phyloP scores from a whole-genome alignment of 2,888 invertebrate species.

The Polia nebulosa region DNA sequence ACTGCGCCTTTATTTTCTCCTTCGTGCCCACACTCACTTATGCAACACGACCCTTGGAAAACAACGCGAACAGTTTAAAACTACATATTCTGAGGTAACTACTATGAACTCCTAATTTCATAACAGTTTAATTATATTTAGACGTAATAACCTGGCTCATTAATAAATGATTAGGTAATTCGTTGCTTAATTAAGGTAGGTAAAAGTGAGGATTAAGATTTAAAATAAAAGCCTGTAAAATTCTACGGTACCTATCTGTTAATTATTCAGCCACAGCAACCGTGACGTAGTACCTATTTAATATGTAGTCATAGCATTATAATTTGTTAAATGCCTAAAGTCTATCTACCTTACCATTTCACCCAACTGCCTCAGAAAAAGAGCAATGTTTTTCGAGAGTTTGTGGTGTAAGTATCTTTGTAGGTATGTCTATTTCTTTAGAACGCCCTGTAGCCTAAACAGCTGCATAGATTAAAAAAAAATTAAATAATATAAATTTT shows the following conservation, averaged over 20 bases:
- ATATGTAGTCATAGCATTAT: too few species aligned
- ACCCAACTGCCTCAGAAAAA: too few species aligned
- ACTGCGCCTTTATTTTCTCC: constrained; percentile 9
- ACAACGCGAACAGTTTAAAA: constrained; percentile 32
- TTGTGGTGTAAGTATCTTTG: too few species aligned
- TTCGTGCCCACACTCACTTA: constrained; percentile 19
- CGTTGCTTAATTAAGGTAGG: constrained; percentile 15
- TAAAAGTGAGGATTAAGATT: constrained; percentile 15
- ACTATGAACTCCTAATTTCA: constrained; percentile 28
- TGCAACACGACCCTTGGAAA: constrained; percentile 41
- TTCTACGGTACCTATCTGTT: constrained; percentile 17
- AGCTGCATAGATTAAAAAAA: too few species aligned
- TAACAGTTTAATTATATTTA: constrained; percentile 36
- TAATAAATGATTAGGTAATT: constrained; percentile 37
- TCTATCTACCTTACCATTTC: too few species aligned
- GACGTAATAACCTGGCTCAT: constrained; percentile 14
- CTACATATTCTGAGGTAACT: constrained; percentile 14
- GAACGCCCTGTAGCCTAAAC: too few species aligned
- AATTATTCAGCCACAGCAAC: not conserved
- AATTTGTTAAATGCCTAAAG: too few species aligned
- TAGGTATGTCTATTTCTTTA: too few species aligned
- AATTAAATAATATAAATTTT: too few species aligned
- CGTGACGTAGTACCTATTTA: not conserved
- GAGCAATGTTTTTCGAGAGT: too few species aligned
- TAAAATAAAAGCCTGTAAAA: constrained; percentile 7